These are phyloP conservation scores for Cylloceria caligata DNA, from an alignment of 2,888 invertebrate genomes.

Conservation along the genomic window DNA sequence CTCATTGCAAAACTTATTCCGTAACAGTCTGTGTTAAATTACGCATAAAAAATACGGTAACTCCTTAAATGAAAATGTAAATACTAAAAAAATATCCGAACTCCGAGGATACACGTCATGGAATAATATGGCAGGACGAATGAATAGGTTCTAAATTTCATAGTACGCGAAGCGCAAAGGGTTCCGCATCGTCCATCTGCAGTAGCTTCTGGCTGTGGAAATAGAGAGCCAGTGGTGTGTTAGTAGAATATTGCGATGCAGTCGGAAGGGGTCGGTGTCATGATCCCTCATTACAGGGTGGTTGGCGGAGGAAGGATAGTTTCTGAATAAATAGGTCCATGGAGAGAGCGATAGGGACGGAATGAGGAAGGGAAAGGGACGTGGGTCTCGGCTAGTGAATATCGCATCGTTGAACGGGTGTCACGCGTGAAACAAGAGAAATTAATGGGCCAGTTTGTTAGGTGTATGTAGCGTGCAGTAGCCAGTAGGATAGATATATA, in stretches of 20 bases:
- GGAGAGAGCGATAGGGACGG: conserved; percentile 9
- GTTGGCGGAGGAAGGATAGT: conserved; percentile 19
- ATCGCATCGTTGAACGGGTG: conserved; percentile 62
- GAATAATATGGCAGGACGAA: background rate
- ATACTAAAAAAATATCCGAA: too few species aligned
- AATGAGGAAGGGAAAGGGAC: conserved; percentile 27
- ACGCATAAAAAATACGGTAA: too few species aligned
- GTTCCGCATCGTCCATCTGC: conserved; percentile 26
- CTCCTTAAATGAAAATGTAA: too few species aligned
- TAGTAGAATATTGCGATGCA: conserved; percentile 57
- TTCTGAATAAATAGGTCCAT: conserved; percentile 21
- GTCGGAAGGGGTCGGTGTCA: conserved; percentile 44
- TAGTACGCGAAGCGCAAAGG: conserved; percentile 8
- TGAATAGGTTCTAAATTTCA: conserved; percentile 2
- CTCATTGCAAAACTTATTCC: too few species aligned
- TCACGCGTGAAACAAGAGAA: conserved; percentile 65
- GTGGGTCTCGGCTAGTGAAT: conserved; percentile 62
- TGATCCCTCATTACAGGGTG: conserved; percentile 59
- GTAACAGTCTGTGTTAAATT: too few species aligned
- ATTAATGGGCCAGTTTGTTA: conserved; percentile 62
- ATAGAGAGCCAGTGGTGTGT: background rate
- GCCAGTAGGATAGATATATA: conserved; percentile 10
- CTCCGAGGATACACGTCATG: background rate
- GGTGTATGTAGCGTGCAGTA: conserved; percentile 43
- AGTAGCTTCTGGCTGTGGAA: conserved; percentile 5